phyloP scores from a whole-genome alignment of 2,113 vertebrate genomes.

The Pungitius pungitius region DNA sequence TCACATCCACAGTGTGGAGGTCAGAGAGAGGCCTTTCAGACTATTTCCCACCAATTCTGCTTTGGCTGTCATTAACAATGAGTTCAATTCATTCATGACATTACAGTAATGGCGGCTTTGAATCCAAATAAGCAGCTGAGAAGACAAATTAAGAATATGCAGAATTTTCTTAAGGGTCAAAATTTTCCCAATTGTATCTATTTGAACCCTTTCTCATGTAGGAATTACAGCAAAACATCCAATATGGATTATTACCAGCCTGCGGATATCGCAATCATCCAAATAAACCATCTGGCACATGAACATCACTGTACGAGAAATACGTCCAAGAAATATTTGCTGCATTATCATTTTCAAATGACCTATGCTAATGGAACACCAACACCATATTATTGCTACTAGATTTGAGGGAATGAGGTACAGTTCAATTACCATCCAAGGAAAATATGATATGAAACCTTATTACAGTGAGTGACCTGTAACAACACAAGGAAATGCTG shows the following conservation, averaged over 20 bases:
- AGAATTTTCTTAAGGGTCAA: background rate
- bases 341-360: constrained; percentile 34
- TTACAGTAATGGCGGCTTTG: background rate
- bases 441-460: constrained; percentile 28
- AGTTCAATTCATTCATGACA: background rate
- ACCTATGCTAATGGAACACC: constrained; percentile 56
- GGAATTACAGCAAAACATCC: background rate
- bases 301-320: constrained; percentile 24
- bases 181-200: background rate
- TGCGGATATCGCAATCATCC: constrained; percentile 6
- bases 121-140: background rate
- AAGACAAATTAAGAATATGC: background rate
- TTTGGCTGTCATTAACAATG: background rate
- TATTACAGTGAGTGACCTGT: constrained; percentile 12
- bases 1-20: background rate
- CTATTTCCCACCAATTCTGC: background rate
- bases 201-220: background rate
- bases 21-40: background rate
- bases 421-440: constrained; percentile 46
- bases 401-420: constrained; percentile 45
- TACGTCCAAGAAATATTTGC: constrained; percentile 19
- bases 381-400: constrained; percentile 58
- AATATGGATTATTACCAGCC: background rate
- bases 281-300: constrained; percentile 37
- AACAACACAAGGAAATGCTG: constrained; percentile 10